Base-by-base conservation (phyloP, 2,113 vertebrate genomes). In the Trogon surrucura region DNA sequence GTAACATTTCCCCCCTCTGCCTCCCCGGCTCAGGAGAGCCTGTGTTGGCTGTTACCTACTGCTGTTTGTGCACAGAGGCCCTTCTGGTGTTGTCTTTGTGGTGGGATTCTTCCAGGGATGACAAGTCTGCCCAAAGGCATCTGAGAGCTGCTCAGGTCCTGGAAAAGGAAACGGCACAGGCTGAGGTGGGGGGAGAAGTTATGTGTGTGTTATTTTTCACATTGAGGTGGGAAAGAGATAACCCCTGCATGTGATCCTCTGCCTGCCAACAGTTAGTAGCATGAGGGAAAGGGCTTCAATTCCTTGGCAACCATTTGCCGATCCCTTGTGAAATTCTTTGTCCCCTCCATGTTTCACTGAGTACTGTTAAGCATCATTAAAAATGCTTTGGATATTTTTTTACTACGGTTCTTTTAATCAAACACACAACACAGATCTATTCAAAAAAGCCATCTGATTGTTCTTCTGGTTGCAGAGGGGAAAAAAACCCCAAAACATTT, bases 401-500 rank as follows among this genome's bases (percentile, higher is more conserved):
- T 21, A 47, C 29, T 20, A 11, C 4, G 26, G 12, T 6, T 18
- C 12, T 89, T 57, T 70, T 36, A 78, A 36, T 54, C 8, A 54
- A 78, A 4, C 4, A 5, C n/a, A 9, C 6, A 61, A 16, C 26
- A 53, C 2, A 5, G 13, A 3, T 26, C 20, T 60, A 21, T 72
- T 26, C 66, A 20, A 15, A 69, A 85, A 73, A 7, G 19, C 23
- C 26, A 69, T 48, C 18, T 11, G 32, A 30, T 61, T 72, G 23
- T 14, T 95, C n/a, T 91, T 65, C 41, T 89, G 22, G 5, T 56
- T 62, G 19, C 6, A 6, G 10, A 16, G 16, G 15, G 2, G 9
- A 20, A 13, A 18, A 14, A 5, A 8, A 2, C 19, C 19, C 4
- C 14, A 2, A 26, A 7, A 2, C 6, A 5, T 13, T 36, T 38